Percentiles rank a stretch among this genome's conserved stretches.
Evolutionary conservation across 2,888 invertebrate species (phyloP).

Genomic region (Apamea crenata): DNA sequence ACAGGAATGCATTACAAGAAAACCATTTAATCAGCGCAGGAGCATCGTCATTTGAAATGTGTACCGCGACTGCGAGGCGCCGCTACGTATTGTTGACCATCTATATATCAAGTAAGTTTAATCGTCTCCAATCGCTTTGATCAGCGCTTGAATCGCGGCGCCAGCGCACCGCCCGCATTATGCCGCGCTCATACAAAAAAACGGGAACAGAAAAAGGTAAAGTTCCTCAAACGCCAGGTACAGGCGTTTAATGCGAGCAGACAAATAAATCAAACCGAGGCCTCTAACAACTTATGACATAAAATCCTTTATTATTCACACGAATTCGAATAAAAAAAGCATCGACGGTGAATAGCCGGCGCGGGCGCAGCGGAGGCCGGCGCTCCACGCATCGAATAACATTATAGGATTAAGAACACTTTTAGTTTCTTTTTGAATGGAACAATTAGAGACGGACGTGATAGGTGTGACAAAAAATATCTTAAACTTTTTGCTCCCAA

Average conservation of each 20-base stretch:
- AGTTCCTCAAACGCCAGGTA: slow-evolving; percentile 80
- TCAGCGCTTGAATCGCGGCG: slow-evolving; percentile 78
- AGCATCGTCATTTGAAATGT: slow-evolving; percentile 70
- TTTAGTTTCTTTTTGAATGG: slow-evolving; percentile 82
- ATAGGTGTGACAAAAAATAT: slow-evolving; percentile 83
- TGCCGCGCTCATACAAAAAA: slow-evolving; percentile 75
- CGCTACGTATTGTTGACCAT: slow-evolving; percentile 71
- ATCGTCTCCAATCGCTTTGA: slow-evolving; percentile 85
- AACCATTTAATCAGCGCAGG: slow-evolving; percentile 65
- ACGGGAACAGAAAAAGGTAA: slow-evolving; percentile 74
- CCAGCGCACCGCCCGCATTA: slow-evolving; percentile 77
- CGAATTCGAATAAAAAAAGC: slow-evolving; percentile 76
- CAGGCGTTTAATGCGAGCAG: slow-evolving; percentile 72
- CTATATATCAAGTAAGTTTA: slow-evolving; percentile 77
- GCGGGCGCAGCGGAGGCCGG: slow-evolving; percentile 64
- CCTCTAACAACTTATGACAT: slow-evolving; percentile 87
- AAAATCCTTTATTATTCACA: slow-evolving; percentile 88
- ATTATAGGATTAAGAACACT: slow-evolving; percentile 84
- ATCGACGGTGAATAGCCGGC: slow-evolving; percentile 68
- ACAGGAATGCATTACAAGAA: slow-evolving; percentile 67
- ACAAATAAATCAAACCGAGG: slow-evolving; percentile 85
- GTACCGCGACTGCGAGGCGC: slow-evolving; percentile 75
- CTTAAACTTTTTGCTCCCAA: slow-evolving; percentile 72
- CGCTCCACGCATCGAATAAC: slow-evolving; percentile 81
- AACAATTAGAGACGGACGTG: slow-evolving; percentile 85